Percentiles rank a stretch among this genome's conserved stretches.
Conservation (phyloP, 1,140 invertebrate species). For the Anastrepha obliqua region DNA sequence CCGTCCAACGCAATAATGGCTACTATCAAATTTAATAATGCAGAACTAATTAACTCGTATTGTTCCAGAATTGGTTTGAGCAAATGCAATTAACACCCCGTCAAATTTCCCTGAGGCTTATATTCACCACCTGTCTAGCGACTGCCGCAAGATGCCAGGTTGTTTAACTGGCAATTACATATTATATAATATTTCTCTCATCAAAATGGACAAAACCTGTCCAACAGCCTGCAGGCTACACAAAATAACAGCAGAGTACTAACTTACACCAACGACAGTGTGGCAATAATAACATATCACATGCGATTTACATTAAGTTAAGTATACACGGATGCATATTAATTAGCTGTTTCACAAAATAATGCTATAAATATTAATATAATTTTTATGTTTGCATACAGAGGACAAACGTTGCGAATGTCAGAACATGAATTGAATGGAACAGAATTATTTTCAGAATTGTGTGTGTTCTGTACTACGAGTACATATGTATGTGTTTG, state of each 20-base stretch:
- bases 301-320: conserved; percentile 1
- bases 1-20: neutral
- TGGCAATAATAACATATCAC: neutral
- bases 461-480: too few species aligned
- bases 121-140: neutral
- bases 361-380: conserved; percentile 29
- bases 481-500: too few species aligned
- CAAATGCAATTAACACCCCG: neutral
- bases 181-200: neutral
- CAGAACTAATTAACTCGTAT: conserved; percentile 43
- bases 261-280: neutral
- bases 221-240: neutral
- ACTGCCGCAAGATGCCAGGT: neutral
- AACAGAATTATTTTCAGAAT: too few species aligned
- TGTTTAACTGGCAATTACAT: neutral
- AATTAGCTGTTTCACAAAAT: conserved; percentile 19
- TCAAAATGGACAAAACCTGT: conserved; percentile 3
- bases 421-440: too few species aligned
- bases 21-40: conserved; percentile 47
- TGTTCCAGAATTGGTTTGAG: conserved; percentile 13
- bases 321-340: neutral
- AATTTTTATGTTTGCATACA: neutral
- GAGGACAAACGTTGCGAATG: neutral
- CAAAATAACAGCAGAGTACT: neutral
- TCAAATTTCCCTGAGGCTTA: neutral